A percentile compares a stretch with the other conserved stretches of the same genome.
These are phyloP conservation scores for Sinhomidia bicolor DNA, from an alignment of 2,888 invertebrate genomes.

Conservation along the genomic window DNA sequence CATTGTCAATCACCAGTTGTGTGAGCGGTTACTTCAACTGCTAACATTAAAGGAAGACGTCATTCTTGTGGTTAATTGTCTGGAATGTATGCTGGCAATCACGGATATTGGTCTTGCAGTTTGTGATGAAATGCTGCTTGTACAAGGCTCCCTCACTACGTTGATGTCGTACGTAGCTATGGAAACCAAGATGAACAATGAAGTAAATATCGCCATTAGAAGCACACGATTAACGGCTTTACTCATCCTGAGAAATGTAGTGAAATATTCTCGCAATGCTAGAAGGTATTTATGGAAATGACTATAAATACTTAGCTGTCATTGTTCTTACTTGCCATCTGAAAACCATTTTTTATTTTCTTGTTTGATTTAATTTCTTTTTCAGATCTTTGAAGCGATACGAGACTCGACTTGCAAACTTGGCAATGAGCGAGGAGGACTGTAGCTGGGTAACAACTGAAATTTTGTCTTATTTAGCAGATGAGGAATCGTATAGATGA, in stretches of 20 bases:
- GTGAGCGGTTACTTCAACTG: conserved; percentile 82
- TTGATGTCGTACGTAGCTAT: conserved; percentile 92
- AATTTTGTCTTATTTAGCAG: conserved; percentile 3
- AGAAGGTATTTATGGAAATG: conserved; percentile 43
- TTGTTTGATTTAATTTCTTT: neutral
- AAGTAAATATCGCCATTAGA: neutral
- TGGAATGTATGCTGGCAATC: conserved; percentile 97
- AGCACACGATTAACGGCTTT: neutral
- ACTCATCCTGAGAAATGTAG: conserved; percentile 14
- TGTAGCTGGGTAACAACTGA: conserved; percentile 23
- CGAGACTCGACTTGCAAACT: neutral
- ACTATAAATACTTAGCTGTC: neutral
- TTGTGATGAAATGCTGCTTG: conserved; percentile 92
- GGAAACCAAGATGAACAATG: conserved; percentile 82
- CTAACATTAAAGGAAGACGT: conserved; percentile 94
- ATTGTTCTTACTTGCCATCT: neutral
- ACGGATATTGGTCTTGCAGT: conserved; percentile 95
- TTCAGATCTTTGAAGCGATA: conserved; percentile 8
- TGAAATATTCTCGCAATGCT: neutral
- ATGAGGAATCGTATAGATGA: too few relatives aligned
- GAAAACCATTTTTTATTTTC: neutral
- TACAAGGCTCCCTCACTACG: conserved; percentile 93
- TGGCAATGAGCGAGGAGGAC: conserved; percentile 8
- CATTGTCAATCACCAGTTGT: neutral
- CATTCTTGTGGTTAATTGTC: conserved; percentile 95